Evolutionary conservation across 1,140 invertebrate species (phyloP), one percentile per base, ranked within the genome.

Genomic region (Amyelois transitella): DNA sequence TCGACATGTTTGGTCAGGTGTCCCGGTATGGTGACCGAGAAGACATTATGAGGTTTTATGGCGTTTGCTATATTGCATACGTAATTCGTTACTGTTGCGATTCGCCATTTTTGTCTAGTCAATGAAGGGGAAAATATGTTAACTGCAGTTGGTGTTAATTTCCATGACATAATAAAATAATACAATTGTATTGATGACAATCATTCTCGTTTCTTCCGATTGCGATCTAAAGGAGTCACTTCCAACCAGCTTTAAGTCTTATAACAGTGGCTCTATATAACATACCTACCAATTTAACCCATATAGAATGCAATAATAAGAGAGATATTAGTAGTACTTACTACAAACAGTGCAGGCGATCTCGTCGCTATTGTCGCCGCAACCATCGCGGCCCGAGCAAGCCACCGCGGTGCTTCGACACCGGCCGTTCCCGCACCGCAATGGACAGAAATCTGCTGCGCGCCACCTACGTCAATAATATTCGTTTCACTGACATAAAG

Each of bases 351-450:
- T 90, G 80, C 96, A 97, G 57, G 91, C 91, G 28, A 91, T 91
- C 86, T 97, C 96, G 77, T 97, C 96, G 43, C 93, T 94, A 60
- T 94, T 94, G 89, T 97, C 96, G 5, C 96, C 96, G 75, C 96
- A 97, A 21, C 96, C 96, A 78, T 97, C 96, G 8, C 93, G 89
- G 6, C 96, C 96, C 8, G 94, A 96, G 81, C 96, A 97, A 1
- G 94, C 91, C 49, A 97, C 94, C 0, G 96, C 95, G 10, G 94
- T 94, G 18, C 95, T 96, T 55, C 96, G 90, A 77, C 96, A 97
- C 44, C 94, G 90, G 0, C 95, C 95, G 81, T 97, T 97, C 45
- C 90, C 91, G 81, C 96, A 98, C 49, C 93, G 90, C 70, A 96
- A 92, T 7, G 95, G 95, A 71, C 95, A 97, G 60, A 85, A 83